phyloP scores from a whole-genome alignment of 2,888 invertebrate genomes.

The Panzeria rudis region DNA sequence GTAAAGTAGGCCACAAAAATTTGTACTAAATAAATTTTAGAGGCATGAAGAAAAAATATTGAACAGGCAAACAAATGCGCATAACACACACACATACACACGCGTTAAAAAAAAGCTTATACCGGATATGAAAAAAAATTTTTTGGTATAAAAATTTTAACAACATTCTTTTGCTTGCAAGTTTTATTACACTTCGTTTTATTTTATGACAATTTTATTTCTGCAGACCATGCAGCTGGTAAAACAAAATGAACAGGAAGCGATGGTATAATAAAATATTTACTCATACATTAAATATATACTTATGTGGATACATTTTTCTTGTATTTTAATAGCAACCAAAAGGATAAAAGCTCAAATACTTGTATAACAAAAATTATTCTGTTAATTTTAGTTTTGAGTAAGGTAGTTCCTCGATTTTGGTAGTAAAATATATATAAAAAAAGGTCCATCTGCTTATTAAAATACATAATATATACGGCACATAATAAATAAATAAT shows the following conservation, averaged over 20 bases:
- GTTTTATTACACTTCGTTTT: constrained; percentile 32
- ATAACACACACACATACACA: neutral
- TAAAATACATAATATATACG: too few species aligned
- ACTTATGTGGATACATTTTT: too few species aligned
- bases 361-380: too few species aligned
- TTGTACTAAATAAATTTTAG: neutral
- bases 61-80: neutral
- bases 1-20: constrained; percentile 58
- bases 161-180: constrained; percentile 14
- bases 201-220: constrained; percentile 10
- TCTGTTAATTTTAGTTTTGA: too few species aligned
- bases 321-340: too few species aligned
- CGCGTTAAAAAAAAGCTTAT: neutral
- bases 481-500: too few species aligned
- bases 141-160: constrained; percentile 35
- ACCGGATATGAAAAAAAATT: neutral
- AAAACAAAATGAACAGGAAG: constrained; percentile 6
- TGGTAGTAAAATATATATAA: too few species aligned
- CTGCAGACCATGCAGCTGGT: constrained; percentile 15
- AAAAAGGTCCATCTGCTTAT: too few species aligned
- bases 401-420: too few species aligned
- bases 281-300: neutral
- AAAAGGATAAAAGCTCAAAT: too few species aligned
- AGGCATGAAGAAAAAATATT: constrained; percentile 19
- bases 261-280: constrained; percentile 40